These are phyloP conservation scores for Eupithecia abbreviata DNA, from an alignment of 2,888 invertebrate species.

Conservation along the genomic window DNA sequence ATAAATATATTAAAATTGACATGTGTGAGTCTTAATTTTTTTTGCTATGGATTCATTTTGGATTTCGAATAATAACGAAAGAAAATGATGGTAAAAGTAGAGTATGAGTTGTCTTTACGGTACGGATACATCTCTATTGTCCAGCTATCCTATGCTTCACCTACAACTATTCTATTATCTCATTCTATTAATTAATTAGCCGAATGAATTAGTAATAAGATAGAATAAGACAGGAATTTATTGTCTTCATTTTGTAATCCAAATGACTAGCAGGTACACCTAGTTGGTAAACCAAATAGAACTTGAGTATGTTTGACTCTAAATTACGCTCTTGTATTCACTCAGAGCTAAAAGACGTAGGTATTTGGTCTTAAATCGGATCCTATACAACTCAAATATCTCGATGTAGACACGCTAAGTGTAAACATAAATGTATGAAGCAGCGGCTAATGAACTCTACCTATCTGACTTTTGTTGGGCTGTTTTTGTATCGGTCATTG, in stretches of 20 bases:
- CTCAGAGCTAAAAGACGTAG: slow-evolving; percentile 34
- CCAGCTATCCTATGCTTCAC: too few species aligned
- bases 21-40: too few species aligned
- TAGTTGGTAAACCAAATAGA: not conserved
- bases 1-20: too few species aligned
- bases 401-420: slow-evolving; percentile 41
- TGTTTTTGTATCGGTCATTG: slow-evolving; percentile 63
- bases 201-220: too few species aligned
- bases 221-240: not conserved
- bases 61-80: too few species aligned
- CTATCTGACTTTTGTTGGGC: slow-evolving; percentile 30
- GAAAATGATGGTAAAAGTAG: too few species aligned
- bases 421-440: slow-evolving; percentile 46
- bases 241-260: not conserved
- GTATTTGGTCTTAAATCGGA: slow-evolving; percentile 23
- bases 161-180: too few species aligned
- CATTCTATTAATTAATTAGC: too few species aligned
- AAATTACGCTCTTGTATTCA: slow-evolving; percentile 18
- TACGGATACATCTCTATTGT: too few species aligned
- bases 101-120: too few species aligned
- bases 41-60: too few species aligned
- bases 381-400: slow-evolving; percentile 45
- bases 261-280: not conserved
- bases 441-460: slow-evolving; percentile 55
- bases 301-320: not conserved